Evolutionary conservation across 2,888 invertebrate species (phyloP), one percentile per base, ranked within the genome.

Genomic region (Magallana nippona): DNA sequence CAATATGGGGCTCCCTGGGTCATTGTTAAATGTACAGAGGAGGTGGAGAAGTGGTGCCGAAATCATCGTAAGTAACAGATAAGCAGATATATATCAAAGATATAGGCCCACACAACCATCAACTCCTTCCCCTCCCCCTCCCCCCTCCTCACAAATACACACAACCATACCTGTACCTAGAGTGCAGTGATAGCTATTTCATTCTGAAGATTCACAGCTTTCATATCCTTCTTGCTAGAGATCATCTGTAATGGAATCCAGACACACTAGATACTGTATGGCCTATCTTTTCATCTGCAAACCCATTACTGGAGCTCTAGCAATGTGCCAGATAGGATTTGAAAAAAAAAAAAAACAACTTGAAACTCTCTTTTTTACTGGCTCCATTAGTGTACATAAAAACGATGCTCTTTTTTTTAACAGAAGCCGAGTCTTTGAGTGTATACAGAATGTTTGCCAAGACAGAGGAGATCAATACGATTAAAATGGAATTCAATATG

Each of bases 361-460:
- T 22, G 32, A 71, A 71, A 71, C 8, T 27, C 5, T 11, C 5
- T 27, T 71, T 71, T 71, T 27, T 27, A 71, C 22, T 19, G 71
- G 27, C 71, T 71, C 71, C 71, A 27, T 71, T 27, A 27, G 71
- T 15, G 22, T 71, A 32, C 80, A 57, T 80, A 15, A 56, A 55
- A 27, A 79, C 22, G 10, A 15, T 78, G 55, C n/a, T 56, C 79
- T n/a, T 71, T 77, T 83, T 77, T 60, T 79, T 88, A 89, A 55
- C 91, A 94, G 94, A 91, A 79, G 90, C 90, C 3, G 96, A 96
- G 94, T 94, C 96, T 84, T 96, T 96, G 91, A 96, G 96, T 93
- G 95, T 96, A 79, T 96, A 96, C 92, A 95, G 96, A 90, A 95
- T 95, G 82, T 95, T 96, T 86, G 95, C 96, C 79, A 95, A 95